Base-by-base conservation (phyloP, 1,140 invertebrate species). In the Scaptomyza montana region DNA sequence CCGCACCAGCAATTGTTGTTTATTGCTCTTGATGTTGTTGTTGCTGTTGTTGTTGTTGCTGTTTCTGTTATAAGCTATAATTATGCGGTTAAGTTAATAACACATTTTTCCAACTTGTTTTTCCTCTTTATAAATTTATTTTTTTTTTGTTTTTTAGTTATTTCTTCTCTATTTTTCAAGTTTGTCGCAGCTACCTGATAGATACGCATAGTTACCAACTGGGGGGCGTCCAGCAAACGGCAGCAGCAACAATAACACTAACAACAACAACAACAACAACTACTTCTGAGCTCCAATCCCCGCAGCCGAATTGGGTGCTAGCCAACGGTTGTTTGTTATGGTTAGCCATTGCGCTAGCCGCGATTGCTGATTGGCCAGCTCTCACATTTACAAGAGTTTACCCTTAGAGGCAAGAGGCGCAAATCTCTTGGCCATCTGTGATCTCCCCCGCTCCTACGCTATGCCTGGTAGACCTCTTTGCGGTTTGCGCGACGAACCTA, bases 31-130 rank as follows among this genome's bases (percentile, higher is more conserved):
- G 21, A 25, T 25, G 21, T 25, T 25, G 21, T 25, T 3, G 21
- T 25, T 25, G 21, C 16, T 16, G n/a, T n/a, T n/a, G n/a, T 21
- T 21, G 3, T 21, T 21, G 21, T 3, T 21, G 21, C 21, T 25
- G 21, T 25, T 25, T 25, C 21, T 51, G 12, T 12, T 36, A n/a
- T 54, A 36, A 46, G 45, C 30, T 61, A 61, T 76, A 84, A 79
- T 84, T 84, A 79, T 72, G 76, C 73, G 77, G 76, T 84, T 84
- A 82, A 72, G 53, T 71, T 82, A 82, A 82, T 82, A 82, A 80
- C 73, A 65, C 78, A 77, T 71, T 80, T 78, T 72, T 78, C 54
- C 30, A 54, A 50, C 13, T 74, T 46, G 25, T 47, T 74, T 57
- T 50, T 61, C 36, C 54, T 47, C n/a, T n/a, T n/a, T n/a, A n/a